Percentiles rank a stretch among this genome's conserved stretches.
Conservation (phyloP, 1,140 invertebrate genomes). For the Drosophila orosa region DNA sequence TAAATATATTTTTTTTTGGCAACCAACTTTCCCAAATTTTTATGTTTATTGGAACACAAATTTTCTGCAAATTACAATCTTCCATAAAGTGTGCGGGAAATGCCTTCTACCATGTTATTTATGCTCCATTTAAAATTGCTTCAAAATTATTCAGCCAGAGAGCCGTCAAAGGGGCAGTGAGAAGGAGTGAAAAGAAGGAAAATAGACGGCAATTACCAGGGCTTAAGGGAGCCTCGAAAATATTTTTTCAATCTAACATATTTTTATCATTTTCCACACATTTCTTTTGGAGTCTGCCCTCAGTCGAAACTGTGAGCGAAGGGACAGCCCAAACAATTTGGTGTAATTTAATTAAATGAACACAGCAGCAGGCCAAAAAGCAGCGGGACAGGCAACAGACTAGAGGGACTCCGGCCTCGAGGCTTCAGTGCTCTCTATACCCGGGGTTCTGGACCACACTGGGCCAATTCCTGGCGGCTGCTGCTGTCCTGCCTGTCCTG, state of each 20-base stretch:
- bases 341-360: conserved; percentile 82
- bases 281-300: no score
- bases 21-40: not conserved
- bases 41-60: not conserved
- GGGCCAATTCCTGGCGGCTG: conserved; percentile 11
- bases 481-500: not conserved
- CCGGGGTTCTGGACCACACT: conserved; percentile 7
- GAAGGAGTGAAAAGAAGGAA: not conserved
- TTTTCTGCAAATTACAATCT: not conserved
- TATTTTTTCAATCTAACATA: conserved; percentile 67
- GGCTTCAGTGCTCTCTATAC: conserved; percentile 18
- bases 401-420: conserved; percentile 2
- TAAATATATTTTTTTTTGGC: not conserved
- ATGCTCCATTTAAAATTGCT: conserved; percentile 22
- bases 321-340: conserved; percentile 75
- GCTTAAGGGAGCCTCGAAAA: conserved; percentile 51
- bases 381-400: conserved; percentile 50
- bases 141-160: conserved; percentile 3
- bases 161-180: not conserved
- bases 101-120: conserved; percentile 9
- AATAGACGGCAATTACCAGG: conserved; percentile 49
- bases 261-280: conserved; percentile 73
- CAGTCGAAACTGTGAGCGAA: no score
- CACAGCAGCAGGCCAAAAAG: conserved; percentile 77
- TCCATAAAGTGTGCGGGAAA: conserved; percentile 6